These are phyloP conservation scores for Palythoa heliodiscus DNA, from an alignment of 92 coral and sea anemone species.

Conservation along the genomic window DNA sequence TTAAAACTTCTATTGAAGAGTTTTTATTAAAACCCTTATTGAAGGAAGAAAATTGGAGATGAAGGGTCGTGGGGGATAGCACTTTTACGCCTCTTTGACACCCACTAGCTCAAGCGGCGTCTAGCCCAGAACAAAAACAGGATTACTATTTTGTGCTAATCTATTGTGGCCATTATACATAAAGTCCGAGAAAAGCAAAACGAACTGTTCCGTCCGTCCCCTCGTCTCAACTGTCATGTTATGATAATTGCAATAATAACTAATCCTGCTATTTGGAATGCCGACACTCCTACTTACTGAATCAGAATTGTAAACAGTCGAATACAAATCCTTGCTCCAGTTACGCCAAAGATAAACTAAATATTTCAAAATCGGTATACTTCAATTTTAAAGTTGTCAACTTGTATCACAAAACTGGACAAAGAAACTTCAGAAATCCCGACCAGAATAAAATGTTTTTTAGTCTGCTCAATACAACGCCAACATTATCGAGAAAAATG, in stretches of 20 bases:
- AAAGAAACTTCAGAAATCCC: neutral
- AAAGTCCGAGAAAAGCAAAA: conserved; percentile 42
- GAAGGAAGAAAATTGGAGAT: neutral
- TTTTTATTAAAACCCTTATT: neutral
- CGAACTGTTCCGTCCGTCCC: conserved; percentile 42
- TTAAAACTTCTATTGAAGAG: conserved; percentile 16
- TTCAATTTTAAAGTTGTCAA: neutral
- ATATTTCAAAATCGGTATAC: neutral
- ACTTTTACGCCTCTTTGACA: conserved; percentile 36
- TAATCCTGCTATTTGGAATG: conserved; percentile 55
- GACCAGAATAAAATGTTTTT: conserved; percentile 41
- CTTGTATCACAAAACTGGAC: neutral
- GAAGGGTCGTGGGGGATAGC: conserved; percentile 7
- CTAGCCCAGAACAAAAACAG: conserved; percentile 6
- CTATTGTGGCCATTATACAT: conserved; percentile 22
- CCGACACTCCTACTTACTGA: conserved; percentile 62
- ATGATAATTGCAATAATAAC: conserved; percentile 80
- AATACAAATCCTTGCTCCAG: conserved; percentile 31
- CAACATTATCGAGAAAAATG: conserved; percentile 64
- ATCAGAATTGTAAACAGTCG: conserved; percentile 59
- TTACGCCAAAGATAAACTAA: conserved; percentile 25
- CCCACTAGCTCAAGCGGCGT: conserved; percentile 31
- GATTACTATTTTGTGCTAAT: conserved; percentile 33
- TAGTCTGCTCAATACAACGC: conserved; percentile 64
- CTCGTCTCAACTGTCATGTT: conserved; percentile 74